Conservation (phyloP, 2,113 vertebrate genomes). For the Myrmecophaga tridactyla region DNA sequence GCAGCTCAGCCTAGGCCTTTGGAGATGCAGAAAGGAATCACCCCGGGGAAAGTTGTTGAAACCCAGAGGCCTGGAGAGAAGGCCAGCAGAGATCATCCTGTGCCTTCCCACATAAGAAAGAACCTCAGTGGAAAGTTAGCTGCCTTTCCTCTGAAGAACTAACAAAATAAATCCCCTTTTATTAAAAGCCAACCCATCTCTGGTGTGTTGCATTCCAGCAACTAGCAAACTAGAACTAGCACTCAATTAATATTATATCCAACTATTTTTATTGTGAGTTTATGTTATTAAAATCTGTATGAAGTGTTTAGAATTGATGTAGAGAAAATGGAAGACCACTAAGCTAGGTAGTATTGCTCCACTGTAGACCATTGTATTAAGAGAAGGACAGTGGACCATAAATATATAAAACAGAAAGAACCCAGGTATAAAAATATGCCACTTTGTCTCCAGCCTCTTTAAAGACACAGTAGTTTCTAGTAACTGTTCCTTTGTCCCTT, state of each 20-base stretch:
- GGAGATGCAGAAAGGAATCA: no score
- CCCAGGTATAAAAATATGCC: neutral
- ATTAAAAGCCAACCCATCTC: no score
- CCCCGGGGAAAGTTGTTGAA: no score
- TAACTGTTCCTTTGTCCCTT: neutral
- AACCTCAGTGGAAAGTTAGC: no score
- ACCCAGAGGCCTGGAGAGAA: no score
- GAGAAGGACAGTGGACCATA: neutral
- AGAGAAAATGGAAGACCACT: neutral
- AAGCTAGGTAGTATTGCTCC: neutral
- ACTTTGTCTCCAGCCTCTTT: neutral
- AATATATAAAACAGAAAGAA: neutral
- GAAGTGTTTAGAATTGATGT: neutral
- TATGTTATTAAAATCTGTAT: neutral
- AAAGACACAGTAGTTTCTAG: neutral
- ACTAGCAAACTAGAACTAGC: no score
- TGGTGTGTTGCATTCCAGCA: no score
- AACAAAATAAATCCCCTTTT: no score
- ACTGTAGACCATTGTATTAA: neutral
- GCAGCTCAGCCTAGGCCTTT: no score
- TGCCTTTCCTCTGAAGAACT: no score
- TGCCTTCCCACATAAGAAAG: no score
- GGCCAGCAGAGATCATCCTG: no score
- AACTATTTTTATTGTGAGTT: neutral
- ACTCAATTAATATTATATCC: neutral